These are phyloP conservation scores for Petrophora chlorosata DNA, from an alignment of 2,888 invertebrate species.

Conservation along the genomic window DNA sequence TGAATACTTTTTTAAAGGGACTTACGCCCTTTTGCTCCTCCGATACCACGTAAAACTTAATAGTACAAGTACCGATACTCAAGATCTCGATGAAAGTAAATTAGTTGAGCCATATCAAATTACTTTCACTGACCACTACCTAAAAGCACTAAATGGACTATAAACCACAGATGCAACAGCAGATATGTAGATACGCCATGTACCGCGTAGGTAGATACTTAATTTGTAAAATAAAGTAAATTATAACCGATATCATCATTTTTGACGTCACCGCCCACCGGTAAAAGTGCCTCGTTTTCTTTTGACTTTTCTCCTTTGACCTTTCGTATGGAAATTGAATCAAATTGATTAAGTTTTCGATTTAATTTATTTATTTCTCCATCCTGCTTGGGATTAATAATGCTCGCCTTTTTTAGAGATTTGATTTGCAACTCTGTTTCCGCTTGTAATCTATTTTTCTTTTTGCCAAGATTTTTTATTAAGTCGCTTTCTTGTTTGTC, in stretches of 20 bases:
- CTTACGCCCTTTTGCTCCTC: too few species aligned
- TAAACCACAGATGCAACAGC: constrained; percentile 28
- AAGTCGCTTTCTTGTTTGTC: too few species aligned
- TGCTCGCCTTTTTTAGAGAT: too few species aligned
- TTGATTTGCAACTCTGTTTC: too few species aligned
- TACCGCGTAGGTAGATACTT: constrained; percentile 34
- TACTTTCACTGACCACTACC: constrained; percentile 20
- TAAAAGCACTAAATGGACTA: constrained; percentile 27
- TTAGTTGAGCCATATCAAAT: constrained; percentile 14
- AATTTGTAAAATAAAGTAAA: constrained; percentile 36
- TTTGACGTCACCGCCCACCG: constrained; percentile 27
- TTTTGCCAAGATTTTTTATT: too few species aligned
- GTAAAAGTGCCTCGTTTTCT: constrained; percentile 15
- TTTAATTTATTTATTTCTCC: constrained; percentile 19
- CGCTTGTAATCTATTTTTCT: too few species aligned
- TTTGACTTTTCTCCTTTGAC: constrained; percentile 14
- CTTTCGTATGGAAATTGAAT: constrained; percentile 22
- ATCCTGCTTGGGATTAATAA: background rate
- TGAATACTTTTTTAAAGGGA: too few species aligned
- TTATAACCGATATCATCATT: constrained; percentile 32
- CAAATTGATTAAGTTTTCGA: constrained; percentile 12
- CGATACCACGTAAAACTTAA: too few species aligned
- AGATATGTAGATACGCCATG: constrained; percentile 22
- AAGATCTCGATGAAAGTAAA: too few species aligned
- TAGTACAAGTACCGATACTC: too few species aligned